Evolutionary conservation across 1,140 invertebrate species (phyloP), one percentile per base, ranked within the genome.

Genomic region (Paralvinella palmiformis): DNA sequence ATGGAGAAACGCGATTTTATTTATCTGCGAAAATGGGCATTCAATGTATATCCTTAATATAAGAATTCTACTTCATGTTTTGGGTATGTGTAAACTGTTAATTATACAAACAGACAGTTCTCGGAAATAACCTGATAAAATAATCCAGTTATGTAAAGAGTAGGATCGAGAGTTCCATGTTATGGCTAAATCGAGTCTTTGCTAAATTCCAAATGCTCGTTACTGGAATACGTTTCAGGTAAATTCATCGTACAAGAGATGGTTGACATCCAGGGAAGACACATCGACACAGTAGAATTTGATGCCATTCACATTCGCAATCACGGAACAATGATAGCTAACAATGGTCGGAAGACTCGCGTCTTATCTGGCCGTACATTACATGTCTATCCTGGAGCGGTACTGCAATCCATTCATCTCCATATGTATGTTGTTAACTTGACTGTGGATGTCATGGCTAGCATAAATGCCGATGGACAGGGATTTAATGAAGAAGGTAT

Each of bases 251-350:
- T 75, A 4, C 64, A 71, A 59, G 68, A 71, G 62, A 75, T 73
- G 72, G 64, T 67, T 48, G 69, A 75, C 48, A 59, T 72, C 6
- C 36, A 63, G 31, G 68, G 69, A n/a, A 59, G 66, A 13, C 58
- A 68, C 44, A 67, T 71, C 22, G 69, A 73, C 66, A 63, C 63
- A 17, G 67, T 75, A 31, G 33, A 45, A 22, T 75, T 75, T 59
- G 60, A 57, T 17, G 62, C 70, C 24, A 71, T 75, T 33, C 67
- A 67, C 60, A 72, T 75, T 29, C 63, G 73, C n/a, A 75, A 75
- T 64, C 62, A 68, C 32, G 73, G 73, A 6, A 67, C 64, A 6
- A 61, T 75, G 61, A 63, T 64, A 3, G 69, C 69, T 63, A 53
- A 73, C 61, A 74, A 73, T 65, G 69, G 63, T 7, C 31, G 63